Evolutionary conservation across 2,113 vertebrate genomes (phyloP), one percentile per base, ranked within the genome.

Genomic region (Atrichornis clamosus): DNA sequence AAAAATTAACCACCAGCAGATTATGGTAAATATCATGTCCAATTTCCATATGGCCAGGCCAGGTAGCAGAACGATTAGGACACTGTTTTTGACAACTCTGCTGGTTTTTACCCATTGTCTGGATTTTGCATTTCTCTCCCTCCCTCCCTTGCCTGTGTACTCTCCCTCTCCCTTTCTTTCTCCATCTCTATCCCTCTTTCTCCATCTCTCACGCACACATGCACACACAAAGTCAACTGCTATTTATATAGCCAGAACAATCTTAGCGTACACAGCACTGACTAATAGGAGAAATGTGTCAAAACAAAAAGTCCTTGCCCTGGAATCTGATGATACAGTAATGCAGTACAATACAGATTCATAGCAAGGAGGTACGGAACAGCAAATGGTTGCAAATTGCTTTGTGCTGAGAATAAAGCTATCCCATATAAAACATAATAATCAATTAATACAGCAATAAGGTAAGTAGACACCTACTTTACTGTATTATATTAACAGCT

Each of bases 101-200:
- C 11, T 65, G 32, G 0, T 64, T 83, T 83, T 84, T 32, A 82
- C 22, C 8, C 68, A 19, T 13, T 9, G 2, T 13, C 16, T 35
- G 4, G 6, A 37, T 46, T 3, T 24, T 63, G 32, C 0, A 0
- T 35, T 95, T 74, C 28, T 63, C 24, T 85, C 28, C 3, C 7
- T 63, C 14, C 17, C 21, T 47, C 19, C 3, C 14, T 11, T n/a
- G n/a, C n/a, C 39, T 62, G 67, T 26, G 10, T n/a, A 37, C 3
- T 32, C 3, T 72, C 6, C 8, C 8, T 72, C 41, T 49, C 6
- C 14, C 3, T 4, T 52, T n/a, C 26, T 49, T 77, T 82, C 24
- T 50, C 23, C 46, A 17, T 55, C 10, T 75, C 62, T 39, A 27
- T 60, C 9, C 4, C 12, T 74, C 49, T 28, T 41, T 64, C 41